Percentiles rank a stretch among this genome's conserved stretches.
These are phyloP conservation scores for Triplophysa tibetana DNA, from an alignment of 2,113 vertebrate species.

Conservation along the genomic window DNA sequence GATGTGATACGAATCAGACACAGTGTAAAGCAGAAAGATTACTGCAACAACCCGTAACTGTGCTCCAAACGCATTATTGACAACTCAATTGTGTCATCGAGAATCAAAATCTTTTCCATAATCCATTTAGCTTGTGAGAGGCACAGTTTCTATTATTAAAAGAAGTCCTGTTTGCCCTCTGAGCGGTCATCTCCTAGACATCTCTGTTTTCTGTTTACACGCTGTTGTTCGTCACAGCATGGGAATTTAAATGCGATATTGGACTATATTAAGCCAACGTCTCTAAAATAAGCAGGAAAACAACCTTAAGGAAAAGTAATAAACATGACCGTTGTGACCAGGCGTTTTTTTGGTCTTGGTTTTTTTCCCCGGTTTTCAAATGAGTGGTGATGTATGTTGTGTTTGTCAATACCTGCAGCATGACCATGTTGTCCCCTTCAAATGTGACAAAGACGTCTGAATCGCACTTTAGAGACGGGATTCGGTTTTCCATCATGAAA, in stretches of 20 bases:
- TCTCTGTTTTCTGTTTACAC: constrained; percentile 36
- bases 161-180: constrained; percentile 5
- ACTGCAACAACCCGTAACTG: background rate
- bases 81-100: background rate
- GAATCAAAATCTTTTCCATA: background rate
- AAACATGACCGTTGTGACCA: constrained; percentile 46
- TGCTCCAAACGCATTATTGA: background rate
- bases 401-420: constrained; percentile 68
- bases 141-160: constrained; percentile 7
- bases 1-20: background rate
- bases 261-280: constrained; percentile 18
- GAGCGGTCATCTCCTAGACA: constrained; percentile 10
- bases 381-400: background rate
- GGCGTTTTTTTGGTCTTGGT: background rate
- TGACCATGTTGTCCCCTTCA: constrained; percentile 71
- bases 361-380: background rate
- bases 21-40: constrained; percentile 7
- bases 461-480: constrained; percentile 68
- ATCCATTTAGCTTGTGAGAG: background rate
- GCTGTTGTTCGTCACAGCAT: constrained; percentile 30
- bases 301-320: constrained; percentile 50
- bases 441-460: constrained; percentile 70
- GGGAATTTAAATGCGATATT: constrained; percentile 37
- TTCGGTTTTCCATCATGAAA: constrained; percentile 71
- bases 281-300: constrained; percentile 41